A percentile compares a stretch with the other conserved stretches of the same genome.
These are phyloP conservation scores for Epiblema foenella DNA, from an alignment of 2,888 invertebrate species.

Conservation along the genomic window DNA sequence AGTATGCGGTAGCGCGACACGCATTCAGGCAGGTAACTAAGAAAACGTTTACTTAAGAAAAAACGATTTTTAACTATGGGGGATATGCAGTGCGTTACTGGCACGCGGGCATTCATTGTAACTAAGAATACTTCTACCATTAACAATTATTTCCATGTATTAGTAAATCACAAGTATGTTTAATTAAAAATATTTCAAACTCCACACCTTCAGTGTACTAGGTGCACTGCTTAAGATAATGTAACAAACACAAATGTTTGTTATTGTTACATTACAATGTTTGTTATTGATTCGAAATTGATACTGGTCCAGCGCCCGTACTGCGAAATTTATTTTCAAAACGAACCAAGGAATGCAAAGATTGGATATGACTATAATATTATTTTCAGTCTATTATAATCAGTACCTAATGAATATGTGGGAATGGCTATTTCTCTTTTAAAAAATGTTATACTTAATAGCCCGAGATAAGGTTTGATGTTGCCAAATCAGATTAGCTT, in stretches of 20 bases:
- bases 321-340: conserved; percentile 37
- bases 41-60: no score
- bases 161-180: no score
- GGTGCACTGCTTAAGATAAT: no score
- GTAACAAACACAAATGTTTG: conserved; percentile 15
- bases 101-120: no score
- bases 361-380: conserved; percentile 6
- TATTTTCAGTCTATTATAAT: not conserved
- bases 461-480: not conserved
- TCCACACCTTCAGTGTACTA: no score
- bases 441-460: conserved; percentile 24
- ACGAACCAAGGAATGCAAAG: conserved; percentile 20
- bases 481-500: conserved; percentile 35
- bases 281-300: conserved; percentile 43
- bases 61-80: no score
- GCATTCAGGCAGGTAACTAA: no score
- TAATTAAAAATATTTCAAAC: no score
- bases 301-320: conserved; percentile 30
- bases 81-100: no score
- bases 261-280: not conserved
- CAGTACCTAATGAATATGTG: conserved; percentile 11
- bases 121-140: no score
- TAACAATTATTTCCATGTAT: no score
- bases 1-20: no score
- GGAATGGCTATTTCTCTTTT: conserved; percentile 11